A percentile compares a stretch with the other conserved stretches of the same genome.
These are phyloP conservation scores for Phaonia tiefii DNA, from an alignment of 2,888 invertebrate species.

Conservation along the genomic window DNA sequence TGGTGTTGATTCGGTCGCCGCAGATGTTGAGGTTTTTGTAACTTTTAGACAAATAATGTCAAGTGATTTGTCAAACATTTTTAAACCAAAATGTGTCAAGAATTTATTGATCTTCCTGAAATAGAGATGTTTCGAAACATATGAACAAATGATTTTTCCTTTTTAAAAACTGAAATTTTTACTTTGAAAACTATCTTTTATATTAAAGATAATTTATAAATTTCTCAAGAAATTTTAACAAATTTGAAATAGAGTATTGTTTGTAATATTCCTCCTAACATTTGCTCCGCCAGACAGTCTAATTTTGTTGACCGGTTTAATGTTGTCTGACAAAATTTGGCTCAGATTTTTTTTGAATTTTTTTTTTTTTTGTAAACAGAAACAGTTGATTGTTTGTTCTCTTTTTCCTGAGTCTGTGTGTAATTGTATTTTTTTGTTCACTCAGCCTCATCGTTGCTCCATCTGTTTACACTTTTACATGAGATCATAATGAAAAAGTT, in stretches of 20 bases:
- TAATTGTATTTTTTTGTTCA: neutral
- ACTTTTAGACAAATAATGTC: conserved; percentile 34
- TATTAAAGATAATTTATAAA: conserved; percentile 29
- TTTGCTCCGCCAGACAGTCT: conserved; percentile 46
- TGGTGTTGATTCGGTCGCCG: neutral
- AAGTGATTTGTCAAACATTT: conserved; percentile 50
- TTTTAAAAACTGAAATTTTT: conserved; percentile 1
- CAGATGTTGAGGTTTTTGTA: conserved; percentile 10
- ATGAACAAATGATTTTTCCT: too few relatives aligned
- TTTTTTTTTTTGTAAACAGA: neutral
- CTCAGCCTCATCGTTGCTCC: conserved; percentile 36
- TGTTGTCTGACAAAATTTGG: conserved; percentile 37
- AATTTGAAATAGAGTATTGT: too few relatives aligned
- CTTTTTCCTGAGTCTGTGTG: neutral
- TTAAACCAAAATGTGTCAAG: conserved; percentile 46
- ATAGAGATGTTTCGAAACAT: conserved; percentile 39
- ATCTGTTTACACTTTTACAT: conserved; percentile 64
- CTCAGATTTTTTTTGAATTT: too few relatives aligned
- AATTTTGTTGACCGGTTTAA: conserved; percentile 43
- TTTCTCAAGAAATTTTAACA: conserved; percentile 24
- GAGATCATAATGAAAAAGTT: conserved; percentile 55
- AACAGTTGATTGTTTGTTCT: conserved; percentile 17
- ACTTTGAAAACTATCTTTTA: conserved; percentile 20
- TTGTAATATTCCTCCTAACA: too few relatives aligned
- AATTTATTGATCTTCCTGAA: conserved; percentile 52